These are phyloP conservation scores for Brenthis ino DNA, from an alignment of 2,888 invertebrate genomes.

Conservation along the genomic window DNA sequence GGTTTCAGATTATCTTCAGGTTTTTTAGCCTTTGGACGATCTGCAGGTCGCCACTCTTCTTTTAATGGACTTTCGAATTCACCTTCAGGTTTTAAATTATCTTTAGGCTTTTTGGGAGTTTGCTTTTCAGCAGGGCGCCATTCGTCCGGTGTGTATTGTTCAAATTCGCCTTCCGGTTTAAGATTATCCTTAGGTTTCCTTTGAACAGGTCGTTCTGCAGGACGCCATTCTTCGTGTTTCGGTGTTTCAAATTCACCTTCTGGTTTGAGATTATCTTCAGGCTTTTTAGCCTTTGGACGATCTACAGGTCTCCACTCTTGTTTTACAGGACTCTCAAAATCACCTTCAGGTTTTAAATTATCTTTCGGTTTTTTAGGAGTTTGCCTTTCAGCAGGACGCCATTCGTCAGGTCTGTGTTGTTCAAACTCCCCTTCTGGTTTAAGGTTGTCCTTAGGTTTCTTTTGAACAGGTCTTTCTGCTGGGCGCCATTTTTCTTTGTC, in stretches of 20 bases:
- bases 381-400: slow-evolving; percentile 60
- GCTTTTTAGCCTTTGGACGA: slow-evolving; percentile 76
- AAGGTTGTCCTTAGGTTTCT: slow-evolving; percentile 79
- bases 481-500: slow-evolving; percentile 61
- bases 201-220: slow-evolving; percentile 48
- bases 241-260: slow-evolving; percentile 81
- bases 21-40: slow-evolving; percentile 45
- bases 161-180: slow-evolving; percentile 78
- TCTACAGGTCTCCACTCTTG: slow-evolving; percentile 78
- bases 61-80: slow-evolving; percentile 67
- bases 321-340: slow-evolving; percentile 62
- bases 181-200: no score
- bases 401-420: slow-evolving; percentile 60
- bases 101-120: slow-evolving; percentile 62
- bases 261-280: slow-evolving; percentile 80
- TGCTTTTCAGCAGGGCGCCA: slow-evolving; percentile 73
- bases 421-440: slow-evolving; percentile 82
- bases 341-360: slow-evolving; percentile 77
- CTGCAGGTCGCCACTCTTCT: slow-evolving; percentile 55
- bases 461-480: slow-evolving; percentile 64
- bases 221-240: slow-evolving; percentile 65
- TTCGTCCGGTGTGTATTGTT: slow-evolving; percentile 62
- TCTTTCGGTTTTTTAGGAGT: slow-evolving; percentile 66
- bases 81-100: slow-evolving; percentile 78
- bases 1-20: no score